Evolutionary conservation across 2,888 invertebrate genomes (phyloP).

Genomic region (Phaonia tiefii): DNA sequence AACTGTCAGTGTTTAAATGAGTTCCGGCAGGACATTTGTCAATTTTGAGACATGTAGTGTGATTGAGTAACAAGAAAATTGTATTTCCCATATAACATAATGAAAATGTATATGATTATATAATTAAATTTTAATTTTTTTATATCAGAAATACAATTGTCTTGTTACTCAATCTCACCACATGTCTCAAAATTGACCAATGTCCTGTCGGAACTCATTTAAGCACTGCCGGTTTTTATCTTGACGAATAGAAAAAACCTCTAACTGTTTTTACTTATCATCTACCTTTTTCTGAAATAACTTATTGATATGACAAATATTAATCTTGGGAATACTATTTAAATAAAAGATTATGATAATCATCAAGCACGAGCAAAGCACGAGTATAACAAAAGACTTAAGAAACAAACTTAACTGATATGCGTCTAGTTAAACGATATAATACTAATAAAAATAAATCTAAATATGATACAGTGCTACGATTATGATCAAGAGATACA

Average conservation of each 20-base stretch:
- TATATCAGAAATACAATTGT: too few species aligned
- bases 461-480: not conserved
- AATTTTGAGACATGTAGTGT: too few species aligned
- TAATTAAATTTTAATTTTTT: too few species aligned
- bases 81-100: too few species aligned
- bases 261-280: not conserved
- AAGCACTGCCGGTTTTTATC: not conserved
- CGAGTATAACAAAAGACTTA: slow-evolving; percentile 18
- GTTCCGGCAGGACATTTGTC: too few species aligned
- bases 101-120: too few species aligned
- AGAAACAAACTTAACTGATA: slow-evolving; percentile 19
- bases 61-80: too few species aligned
- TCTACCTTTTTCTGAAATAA: too few species aligned
- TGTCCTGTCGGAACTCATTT: not conserved
- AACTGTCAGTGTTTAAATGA: not conserved
- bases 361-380: not conserved
- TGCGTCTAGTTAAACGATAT: not conserved
- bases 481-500: not conserved
- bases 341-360: slow-evolving; percentile 21
- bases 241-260: not conserved
- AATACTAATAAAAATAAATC: not conserved
- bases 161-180: too few species aligned
- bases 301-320: not conserved
- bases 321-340: not conserved
- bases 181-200: not conserved